phyloP scores from a whole-genome alignment of 2,113 vertebrate species.

The Rutilus rutilus region DNA sequence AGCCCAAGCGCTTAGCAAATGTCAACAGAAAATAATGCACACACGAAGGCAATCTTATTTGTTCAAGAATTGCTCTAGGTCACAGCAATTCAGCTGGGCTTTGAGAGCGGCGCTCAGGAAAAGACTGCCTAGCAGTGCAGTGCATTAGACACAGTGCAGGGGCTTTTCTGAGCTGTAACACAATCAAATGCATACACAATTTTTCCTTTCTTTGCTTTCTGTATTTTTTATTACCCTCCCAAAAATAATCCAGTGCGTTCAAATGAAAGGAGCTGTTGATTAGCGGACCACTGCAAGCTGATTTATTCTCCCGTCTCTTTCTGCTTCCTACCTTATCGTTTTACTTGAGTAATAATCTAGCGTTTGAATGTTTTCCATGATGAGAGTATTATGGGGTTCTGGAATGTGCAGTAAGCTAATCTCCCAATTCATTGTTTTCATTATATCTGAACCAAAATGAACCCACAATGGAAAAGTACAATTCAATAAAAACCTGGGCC shows the following conservation, averaged over 20 bases:
- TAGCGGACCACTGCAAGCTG: constrained; percentile 45
- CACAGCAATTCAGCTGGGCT: constrained; percentile 73
- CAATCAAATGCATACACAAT: constrained; percentile 57
- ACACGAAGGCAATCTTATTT: constrained; percentile 83
- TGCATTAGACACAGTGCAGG: constrained; percentile 58
- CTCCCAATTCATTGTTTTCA: constrained; percentile 71
- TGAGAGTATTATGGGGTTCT: constrained; percentile 57
- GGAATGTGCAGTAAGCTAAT: constrained; percentile 69
- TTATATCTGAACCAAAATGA: constrained; percentile 67
- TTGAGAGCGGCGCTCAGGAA: constrained; percentile 45
- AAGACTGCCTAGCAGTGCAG: constrained; percentile 43
- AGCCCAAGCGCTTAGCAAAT: constrained; percentile 80
- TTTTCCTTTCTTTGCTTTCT: constrained; percentile 46
- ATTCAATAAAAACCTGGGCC: constrained; percentile 68
- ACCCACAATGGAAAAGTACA: constrained; percentile 61
- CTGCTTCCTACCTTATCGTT: not conserved
- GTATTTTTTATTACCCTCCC: constrained; percentile 21
- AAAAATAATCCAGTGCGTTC: constrained; percentile 27
- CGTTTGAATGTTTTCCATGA: constrained; percentile 60
- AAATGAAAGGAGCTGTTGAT: constrained; percentile 60
- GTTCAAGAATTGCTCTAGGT: constrained; percentile 82
- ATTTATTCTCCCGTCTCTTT: constrained; percentile 41
- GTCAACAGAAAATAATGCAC: constrained; percentile 84
- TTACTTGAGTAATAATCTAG: constrained; percentile 67
- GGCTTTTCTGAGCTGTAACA: constrained; percentile 58